Conservation (phyloP, 2,888 invertebrate genomes). For the Imbricaverruca yamaguchii region DNA sequence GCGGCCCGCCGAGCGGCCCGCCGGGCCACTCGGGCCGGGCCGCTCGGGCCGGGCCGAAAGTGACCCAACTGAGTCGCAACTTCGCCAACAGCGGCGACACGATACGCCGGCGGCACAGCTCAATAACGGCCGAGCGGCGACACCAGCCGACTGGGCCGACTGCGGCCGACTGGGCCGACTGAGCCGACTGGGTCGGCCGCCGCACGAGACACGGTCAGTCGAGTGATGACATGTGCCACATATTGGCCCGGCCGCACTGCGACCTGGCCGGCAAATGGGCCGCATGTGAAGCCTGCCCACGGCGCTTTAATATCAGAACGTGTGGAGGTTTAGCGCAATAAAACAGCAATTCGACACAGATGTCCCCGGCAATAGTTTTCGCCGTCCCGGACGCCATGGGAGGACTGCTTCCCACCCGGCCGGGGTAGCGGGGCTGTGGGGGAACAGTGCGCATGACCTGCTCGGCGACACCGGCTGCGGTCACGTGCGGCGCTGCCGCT, state of each 20-base stretch:
- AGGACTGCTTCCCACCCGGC: too few species aligned
- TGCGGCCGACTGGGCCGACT: too few species aligned
- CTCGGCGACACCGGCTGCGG: too few species aligned
- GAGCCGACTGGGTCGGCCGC: neutral
- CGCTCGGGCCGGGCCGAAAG: too few species aligned
- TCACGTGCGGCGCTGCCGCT: too few species aligned
- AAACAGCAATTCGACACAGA: neutral
- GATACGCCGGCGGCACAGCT: neutral
- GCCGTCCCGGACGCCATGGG: too few species aligned
- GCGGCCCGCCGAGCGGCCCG: too few species aligned
- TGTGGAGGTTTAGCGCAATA: slow-evolving; percentile 3
- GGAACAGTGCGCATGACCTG: too few species aligned
- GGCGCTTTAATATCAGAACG: neutral
- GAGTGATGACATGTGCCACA: neutral
- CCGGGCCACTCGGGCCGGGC: too few species aligned
- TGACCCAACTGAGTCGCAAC: too few species aligned
- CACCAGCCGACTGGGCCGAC: neutral
- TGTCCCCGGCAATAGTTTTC: neutral
- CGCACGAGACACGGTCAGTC: neutral
- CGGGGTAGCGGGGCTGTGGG: too few species aligned
- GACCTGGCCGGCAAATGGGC: neutral
- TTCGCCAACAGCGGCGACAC: too few species aligned
- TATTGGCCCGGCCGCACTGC: neutral
- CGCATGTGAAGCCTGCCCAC: neutral
- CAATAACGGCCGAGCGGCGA: neutral